phyloP scores from a whole-genome alignment of 1,140 invertebrate species.

The Neotoxoptera formosana region DNA sequence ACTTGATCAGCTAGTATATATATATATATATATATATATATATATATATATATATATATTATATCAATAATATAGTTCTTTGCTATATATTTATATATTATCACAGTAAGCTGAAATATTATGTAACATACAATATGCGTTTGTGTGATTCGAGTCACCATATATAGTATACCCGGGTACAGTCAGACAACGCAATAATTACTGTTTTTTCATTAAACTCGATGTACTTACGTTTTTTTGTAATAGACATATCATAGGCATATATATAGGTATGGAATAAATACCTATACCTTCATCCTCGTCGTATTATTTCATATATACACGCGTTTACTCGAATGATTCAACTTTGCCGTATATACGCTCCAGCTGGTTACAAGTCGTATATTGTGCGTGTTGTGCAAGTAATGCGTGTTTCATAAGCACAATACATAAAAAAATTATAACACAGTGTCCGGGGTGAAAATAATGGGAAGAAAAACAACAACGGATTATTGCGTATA shows the following conservation, averaged over 20 bases:
- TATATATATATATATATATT: too few relatives aligned
- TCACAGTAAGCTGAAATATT: not conserved
- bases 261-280: too few relatives aligned
- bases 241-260: not conserved
- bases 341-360: not conserved
- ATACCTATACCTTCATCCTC: too few relatives aligned
- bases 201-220: not conserved
- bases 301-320: not conserved
- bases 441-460: not conserved
- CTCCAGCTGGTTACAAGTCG: not conserved
- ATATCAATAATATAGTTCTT: too few relatives aligned
- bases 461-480: not conserved
- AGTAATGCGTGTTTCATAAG: not conserved
- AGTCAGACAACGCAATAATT: not conserved
- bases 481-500: not conserved
- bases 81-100: not conserved
- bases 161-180: too few relatives aligned
- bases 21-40: too few relatives aligned
- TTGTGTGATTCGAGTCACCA: not conserved
- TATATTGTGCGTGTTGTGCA: not conserved
- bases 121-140: not conserved
- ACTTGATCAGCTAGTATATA: too few relatives aligned
- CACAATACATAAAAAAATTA: not conserved
- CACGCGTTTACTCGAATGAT: not conserved
- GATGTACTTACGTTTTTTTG: not conserved